These are phyloP conservation scores for Rhinoraja longicauda DNA, from an alignment of 2,797 vertebrate genomes.

Conservation along the genomic window DNA sequence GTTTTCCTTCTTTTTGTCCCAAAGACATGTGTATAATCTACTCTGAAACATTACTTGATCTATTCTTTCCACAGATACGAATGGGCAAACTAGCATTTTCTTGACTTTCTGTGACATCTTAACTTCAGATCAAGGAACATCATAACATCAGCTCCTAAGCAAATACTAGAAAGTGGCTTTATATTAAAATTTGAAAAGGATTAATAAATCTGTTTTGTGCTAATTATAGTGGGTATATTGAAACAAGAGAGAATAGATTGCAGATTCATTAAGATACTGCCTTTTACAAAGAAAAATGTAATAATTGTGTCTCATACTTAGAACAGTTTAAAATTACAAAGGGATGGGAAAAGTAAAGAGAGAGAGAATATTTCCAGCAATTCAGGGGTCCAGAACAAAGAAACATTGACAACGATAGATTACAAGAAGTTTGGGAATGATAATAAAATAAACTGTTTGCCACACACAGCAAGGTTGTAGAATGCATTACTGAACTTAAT, in stretches of 20 bases:
- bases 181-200: not conserved
- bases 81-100: not conserved
- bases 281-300: not conserved
- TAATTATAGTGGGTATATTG: not conserved
- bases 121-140: not conserved
- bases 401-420: not conserved
- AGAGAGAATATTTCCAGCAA: not conserved
- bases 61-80: not conserved
- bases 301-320: not conserved
- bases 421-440: not conserved
- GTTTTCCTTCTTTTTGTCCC: not conserved
- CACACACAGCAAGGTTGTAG: not conserved
- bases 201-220: not conserved
- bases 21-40: not conserved
- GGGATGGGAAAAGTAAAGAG: not conserved
- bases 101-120: not conserved
- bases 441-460: not conserved
- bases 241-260: not conserved
- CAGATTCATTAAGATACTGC: not conserved
- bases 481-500: not conserved
- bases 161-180: not conserved
- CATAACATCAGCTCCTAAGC: not conserved
- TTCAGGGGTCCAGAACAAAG: not conserved
- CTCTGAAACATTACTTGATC: not conserved
- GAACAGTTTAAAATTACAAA: not conserved